These are phyloP conservation scores for Ectropis grisescens DNA, from an alignment of 1,140 invertebrate species.

Conservation along the genomic window DNA sequence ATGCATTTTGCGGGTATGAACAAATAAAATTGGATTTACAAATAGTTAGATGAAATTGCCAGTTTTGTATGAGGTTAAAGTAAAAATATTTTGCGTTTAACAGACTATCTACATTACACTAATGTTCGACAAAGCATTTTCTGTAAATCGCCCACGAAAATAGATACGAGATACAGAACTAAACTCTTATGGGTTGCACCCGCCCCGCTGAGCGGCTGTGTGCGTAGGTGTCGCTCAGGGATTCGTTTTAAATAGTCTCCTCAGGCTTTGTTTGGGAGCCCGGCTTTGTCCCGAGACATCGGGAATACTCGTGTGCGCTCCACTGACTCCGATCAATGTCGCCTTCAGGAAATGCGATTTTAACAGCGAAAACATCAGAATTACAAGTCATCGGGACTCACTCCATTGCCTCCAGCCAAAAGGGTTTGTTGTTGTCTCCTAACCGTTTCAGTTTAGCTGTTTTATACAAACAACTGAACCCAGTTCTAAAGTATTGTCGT, in stretches of 20 bases:
- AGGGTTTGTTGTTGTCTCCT: constrained; percentile 52
- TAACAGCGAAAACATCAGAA: constrained; percentile 64
- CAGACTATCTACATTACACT: no score
- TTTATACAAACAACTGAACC: constrained; percentile 27
- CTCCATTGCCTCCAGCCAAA: constrained; percentile 54
- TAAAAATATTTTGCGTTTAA: no score
- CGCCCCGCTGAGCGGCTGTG: constrained; percentile 9
- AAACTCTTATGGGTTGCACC: constrained; percentile 18
- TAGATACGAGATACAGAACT: no score
- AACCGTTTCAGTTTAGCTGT: constrained; percentile 46
- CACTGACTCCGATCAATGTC: constrained; percentile 46
- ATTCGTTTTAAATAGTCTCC: constrained; percentile 52
- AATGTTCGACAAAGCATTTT: no score
- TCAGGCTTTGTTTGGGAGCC: constrained; percentile 43
- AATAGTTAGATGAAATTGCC: no score
- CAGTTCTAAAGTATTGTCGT: not conserved
- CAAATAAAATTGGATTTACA: no score
- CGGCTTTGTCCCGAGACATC: constrained; percentile 37
- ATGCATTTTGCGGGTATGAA: no score
- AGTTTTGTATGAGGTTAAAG: no score
- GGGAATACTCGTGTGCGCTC: constrained; percentile 39
- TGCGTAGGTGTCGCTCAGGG: constrained; percentile 41
- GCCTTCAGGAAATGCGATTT: constrained; percentile 64
- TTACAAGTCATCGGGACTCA: constrained; percentile 57
- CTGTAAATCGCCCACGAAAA: no score